phyloP scores from a whole-genome alignment of 2,888 invertebrate species.

The Lepidocyrtinus sp. region DNA sequence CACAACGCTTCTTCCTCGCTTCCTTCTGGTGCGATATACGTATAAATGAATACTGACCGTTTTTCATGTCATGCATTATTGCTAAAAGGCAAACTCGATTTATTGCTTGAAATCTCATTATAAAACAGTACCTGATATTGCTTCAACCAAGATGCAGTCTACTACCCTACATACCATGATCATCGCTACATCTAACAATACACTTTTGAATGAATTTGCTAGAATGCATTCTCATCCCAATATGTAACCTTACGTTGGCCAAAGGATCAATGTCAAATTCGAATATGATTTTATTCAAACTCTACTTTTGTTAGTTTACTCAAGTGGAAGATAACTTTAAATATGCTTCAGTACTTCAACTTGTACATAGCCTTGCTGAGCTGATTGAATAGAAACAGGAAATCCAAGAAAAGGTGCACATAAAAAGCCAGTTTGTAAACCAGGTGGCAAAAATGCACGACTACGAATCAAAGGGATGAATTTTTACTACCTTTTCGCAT shows the following conservation, averaged over 20 bases:
- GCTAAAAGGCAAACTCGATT: constrained; percentile 49
- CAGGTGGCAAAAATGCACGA: not conserved
- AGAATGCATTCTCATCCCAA: not conserved
- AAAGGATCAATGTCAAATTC: constrained; percentile 15
- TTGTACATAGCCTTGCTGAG: too few species aligned
- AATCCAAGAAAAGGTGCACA: not conserved
- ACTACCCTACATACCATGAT: constrained; percentile 50
- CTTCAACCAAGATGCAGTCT: constrained; percentile 18
- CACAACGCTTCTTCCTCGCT: too few species aligned
- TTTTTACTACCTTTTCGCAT: not conserved
- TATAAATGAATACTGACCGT: constrained; percentile 49
- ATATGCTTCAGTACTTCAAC: too few species aligned
- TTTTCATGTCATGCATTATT: constrained; percentile 46
- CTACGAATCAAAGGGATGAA: not conserved
- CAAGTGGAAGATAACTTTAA: not conserved
- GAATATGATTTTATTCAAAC: not conserved
- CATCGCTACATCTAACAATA: not conserved
- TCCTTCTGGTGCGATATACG: constrained; percentile 46
- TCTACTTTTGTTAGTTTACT: not conserved
- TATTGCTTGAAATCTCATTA: constrained; percentile 2
- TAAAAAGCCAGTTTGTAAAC: not conserved
- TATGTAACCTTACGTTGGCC: not conserved
- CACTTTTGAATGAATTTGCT: not conserved
- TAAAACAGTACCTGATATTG: constrained; percentile 7
- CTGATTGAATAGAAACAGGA: not conserved